Base-by-base conservation (phyloP, 2,113 vertebrate genomes). In the Pedionomus torquatus region DNA sequence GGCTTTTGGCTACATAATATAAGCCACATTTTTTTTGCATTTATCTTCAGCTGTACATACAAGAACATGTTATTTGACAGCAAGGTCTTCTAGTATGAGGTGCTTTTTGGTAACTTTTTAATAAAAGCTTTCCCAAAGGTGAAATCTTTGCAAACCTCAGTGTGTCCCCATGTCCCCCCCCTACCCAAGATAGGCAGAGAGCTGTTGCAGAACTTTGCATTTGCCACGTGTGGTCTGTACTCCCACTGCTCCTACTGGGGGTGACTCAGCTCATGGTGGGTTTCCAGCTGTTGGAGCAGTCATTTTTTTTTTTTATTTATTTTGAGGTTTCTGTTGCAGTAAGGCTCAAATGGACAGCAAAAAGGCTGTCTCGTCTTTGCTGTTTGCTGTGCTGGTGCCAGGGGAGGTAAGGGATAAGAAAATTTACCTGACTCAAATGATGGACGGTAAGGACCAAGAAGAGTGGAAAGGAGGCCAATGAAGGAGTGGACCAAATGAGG, bases 191-290 rank as follows among this genome's bases (percentile, higher is more conserved):
- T n/a, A 9, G 35, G 13, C 65, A 87, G 68, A 43, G 49, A n/a
- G 20, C 1, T 20, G 24, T 10, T 64, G 33, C 35, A 63, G 75
- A 90, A 51, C 54, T 93, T 46, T 52, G 10, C 9, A 5, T 44
- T 23, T 12, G 5, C 31, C 41, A 31, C 13, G 10, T 28, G 10
- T 0, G 0, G 63, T 41, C n/a, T 5, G 1, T 21, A 5, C 12
- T 28, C 24, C 18, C 63, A 35, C 17, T 2, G 3, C 24, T 81
- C 54, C 69, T n/a, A 0, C 41, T 30, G 49, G 15, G 18, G 10
- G 2, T 13, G 8, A 11, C 41, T 61, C 61, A 65, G 5, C 15
- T 23, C 10, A 1, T 17, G 17, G 37, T 89, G 28, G 5, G 31
- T 49, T 19, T 61, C 49, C 44, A 81, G 18, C 33, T 70, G 30